Conservation (phyloP, 1,140 invertebrate species). For the Phymastichus coffea region DNA sequence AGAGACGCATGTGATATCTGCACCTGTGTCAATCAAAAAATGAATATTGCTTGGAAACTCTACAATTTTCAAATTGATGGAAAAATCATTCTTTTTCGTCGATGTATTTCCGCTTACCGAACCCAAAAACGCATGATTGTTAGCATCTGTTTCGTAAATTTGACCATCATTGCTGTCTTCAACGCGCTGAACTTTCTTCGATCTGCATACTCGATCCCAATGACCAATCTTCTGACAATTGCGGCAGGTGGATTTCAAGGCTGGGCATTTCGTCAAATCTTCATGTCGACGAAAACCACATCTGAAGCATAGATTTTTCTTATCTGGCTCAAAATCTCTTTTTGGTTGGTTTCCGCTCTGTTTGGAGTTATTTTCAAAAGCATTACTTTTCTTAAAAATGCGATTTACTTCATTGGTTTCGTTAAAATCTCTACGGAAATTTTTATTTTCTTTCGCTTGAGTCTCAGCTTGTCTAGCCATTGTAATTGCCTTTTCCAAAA, state of each 20-base stretch:
- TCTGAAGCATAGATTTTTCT: conserved; percentile 6
- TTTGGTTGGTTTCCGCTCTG: too few species aligned
- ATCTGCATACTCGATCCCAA: conserved; percentile 33
- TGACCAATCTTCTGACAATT: conserved; percentile 33
- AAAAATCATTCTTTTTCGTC: too few species aligned
- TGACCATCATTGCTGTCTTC: not conserved
- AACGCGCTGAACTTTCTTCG: conserved; percentile 4
- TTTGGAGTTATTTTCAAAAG: too few species aligned
- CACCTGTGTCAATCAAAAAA: conserved; percentile 28
- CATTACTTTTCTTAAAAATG: not conserved
- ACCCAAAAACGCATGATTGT: conserved; percentile 10
- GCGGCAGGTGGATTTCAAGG: conserved; percentile 26
- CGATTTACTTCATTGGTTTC: not conserved
- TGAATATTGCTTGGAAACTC: not conserved
- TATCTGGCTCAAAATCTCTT: too few species aligned
- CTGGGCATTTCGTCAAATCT: conserved; percentile 28
- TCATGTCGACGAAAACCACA: conserved; percentile 23
- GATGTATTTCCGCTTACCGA: not conserved
- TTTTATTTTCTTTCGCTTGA: conserved; percentile 23
- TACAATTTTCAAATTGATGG: too few species aligned
- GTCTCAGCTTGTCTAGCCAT: conserved; percentile 31
- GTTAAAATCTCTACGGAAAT: not conserved
- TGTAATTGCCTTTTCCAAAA: conserved; percentile 29
- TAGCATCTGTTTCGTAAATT: conserved; percentile 3
- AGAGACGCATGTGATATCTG: conserved; percentile 26